Conservation (phyloP, 2,113 vertebrate genomes). For the Leptodactylus fuscus region DNA sequence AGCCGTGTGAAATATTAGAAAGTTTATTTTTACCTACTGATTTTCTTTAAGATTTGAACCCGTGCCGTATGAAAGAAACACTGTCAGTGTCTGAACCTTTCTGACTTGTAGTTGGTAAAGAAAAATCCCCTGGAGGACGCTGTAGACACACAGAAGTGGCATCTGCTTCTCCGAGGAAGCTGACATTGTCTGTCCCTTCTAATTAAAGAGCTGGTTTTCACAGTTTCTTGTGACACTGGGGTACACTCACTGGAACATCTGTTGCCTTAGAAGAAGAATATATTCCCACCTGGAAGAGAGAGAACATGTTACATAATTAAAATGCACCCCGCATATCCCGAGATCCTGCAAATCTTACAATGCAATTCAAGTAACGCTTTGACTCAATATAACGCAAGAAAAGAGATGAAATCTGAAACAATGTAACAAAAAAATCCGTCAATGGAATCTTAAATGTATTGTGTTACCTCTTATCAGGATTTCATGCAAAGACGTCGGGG, state of each 20-base stretch:
- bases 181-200: constrained; percentile 47
- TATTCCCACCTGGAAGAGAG: constrained; percentile 30
- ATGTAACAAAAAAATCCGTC: not conserved
- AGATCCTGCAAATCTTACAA: not conserved
- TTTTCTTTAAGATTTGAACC: not conserved
- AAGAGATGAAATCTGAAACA: not conserved
- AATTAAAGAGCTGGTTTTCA: constrained; percentile 37
- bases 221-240: constrained; percentile 25
- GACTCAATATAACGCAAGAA: not conserved
- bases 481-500: no score
- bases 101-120: constrained; percentile 6
- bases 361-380: not conserved
- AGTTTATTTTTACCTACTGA: not conserved
- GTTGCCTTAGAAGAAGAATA: constrained; percentile 42
- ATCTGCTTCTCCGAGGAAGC: constrained; percentile 37
- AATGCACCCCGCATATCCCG: constrained; percentile 7
- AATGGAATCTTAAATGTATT: no score
- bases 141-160: constrained; percentile 17
- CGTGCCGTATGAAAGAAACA: not conserved
- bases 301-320: constrained; percentile 2
- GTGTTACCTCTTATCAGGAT: no score
- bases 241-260: constrained; percentile 32
- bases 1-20: not conserved
- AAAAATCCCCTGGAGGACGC: constrained; percentile 17
- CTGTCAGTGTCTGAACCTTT: constrained; percentile 4